A percentile compares a stretch with the other conserved stretches of the same genome.
Evolutionary conservation across 1,140 invertebrate genomes (phyloP).

Genomic region (Brachionus plicatilis): DNA sequence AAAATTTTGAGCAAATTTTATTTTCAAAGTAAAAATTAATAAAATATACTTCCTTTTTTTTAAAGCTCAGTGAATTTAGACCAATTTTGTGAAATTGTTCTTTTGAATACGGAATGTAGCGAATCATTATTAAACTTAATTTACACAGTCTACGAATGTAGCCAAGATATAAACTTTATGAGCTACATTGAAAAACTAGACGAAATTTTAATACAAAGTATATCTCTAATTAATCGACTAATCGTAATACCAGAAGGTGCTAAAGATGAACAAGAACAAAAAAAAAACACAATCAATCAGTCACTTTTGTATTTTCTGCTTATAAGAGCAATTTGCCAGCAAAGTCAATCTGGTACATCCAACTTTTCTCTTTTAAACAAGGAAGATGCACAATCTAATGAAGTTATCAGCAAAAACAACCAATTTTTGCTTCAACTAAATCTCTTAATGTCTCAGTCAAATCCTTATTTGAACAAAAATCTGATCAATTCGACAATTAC

Average conservation of each 20-base stretch:
- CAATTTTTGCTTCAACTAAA: conserved; percentile 33
- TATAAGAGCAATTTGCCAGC: conserved; percentile 11
- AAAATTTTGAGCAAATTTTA: too few relatives aligned
- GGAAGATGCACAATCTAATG: not conserved
- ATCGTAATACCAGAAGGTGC: not conserved
- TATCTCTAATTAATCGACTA: conserved; percentile 29
- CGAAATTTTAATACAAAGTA: conserved; percentile 7
- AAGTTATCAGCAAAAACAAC: conserved; percentile 13
- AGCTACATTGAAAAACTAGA: not conserved
- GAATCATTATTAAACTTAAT: conserved; percentile 13
- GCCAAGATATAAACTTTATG: not conserved
- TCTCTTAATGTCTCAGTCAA: not conserved
- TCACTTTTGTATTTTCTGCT: conserved; percentile 4
- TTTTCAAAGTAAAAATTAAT: too few relatives aligned
- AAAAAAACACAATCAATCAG: not conserved
- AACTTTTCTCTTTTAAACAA: not conserved
- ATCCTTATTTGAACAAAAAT: conserved; percentile 22
- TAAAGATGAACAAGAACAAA: not conserved
- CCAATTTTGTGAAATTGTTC: conserved; percentile 14
- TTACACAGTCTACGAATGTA: conserved; percentile 3
- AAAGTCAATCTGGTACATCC: not conserved
- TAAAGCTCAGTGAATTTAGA: not conserved
- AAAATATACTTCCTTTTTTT: not conserved
- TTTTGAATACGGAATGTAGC: conserved; percentile 35
- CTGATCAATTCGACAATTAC: not conserved